These are phyloP conservation scores for Plebejus anna DNA, from an alignment of 2,888 invertebrate species.

Conservation along the genomic window DNA sequence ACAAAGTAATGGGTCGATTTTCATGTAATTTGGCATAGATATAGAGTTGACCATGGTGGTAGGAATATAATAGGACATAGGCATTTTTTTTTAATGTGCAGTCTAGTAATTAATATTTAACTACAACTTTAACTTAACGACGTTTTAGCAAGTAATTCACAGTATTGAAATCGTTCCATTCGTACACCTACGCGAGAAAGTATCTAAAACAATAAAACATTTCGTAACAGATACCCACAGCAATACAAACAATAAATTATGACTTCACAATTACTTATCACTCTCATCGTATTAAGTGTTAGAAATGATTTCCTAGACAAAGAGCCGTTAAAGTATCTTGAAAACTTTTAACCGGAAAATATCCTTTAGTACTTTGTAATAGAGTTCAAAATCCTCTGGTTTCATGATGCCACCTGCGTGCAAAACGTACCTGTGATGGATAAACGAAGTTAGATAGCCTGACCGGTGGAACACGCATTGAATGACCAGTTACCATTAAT, in stretches of 20 bases:
- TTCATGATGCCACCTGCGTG: background rate
- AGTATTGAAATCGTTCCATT: background rate
- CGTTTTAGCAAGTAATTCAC: background rate
- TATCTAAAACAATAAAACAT: background rate
- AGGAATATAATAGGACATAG: too few species aligned
- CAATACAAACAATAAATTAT: conserved; percentile 20
- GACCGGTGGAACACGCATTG: conserved; percentile 31
- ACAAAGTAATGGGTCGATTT: too few species aligned
- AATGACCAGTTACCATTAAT: conserved; percentile 36
- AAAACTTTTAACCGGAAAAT: background rate
- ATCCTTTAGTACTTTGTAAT: background rate
- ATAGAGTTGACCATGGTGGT: too few species aligned
- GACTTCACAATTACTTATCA: conserved; percentile 20
- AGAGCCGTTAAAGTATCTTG: conserved; percentile 18
- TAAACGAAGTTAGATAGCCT: conserved; percentile 26
- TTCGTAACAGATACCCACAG: conserved; percentile 2
- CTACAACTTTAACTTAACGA: too few species aligned
- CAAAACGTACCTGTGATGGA: conserved; percentile 25
- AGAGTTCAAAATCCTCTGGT: background rate
- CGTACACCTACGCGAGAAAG: background rate
- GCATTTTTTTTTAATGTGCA: too few species aligned
- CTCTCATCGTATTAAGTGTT: conserved; percentile 21
- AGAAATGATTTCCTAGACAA: conserved; percentile 26
- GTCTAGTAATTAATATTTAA: too few species aligned
- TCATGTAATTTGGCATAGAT: too few species aligned